Base-by-base conservation (phyloP, 1,140 invertebrate genomes). In the Anoplolepis gracilipes region DNA sequence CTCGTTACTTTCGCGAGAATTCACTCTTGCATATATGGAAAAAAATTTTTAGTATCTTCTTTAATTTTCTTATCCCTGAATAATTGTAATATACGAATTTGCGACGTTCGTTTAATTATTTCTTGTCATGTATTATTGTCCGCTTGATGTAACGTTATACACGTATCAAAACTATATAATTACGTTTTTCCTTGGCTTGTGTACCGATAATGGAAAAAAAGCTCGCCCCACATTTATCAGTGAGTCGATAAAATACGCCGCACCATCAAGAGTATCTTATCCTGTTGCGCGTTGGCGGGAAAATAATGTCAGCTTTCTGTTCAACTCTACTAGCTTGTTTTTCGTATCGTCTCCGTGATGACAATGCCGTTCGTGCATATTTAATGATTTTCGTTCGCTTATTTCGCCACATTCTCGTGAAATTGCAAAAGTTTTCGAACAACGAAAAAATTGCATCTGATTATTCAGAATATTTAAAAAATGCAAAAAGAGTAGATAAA, bases 231-330 rank as follows among this genome's bases (percentile, higher is more conserved):
- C 42, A 33, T 39, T 77, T 77, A 77, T 78, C 62, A 2, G 3
- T 16, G 0, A 13, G 22, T 16, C 46, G 64, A 79, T 79, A 69
- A 79, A 57, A 7, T 49, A 11, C 19, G 16, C 46, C 5, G 16
- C 39, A n/a, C 59, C 46, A 53, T 28, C 30, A 30, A 10, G 13
- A 10, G 8, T 79, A 79, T 79, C 49, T 79, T 67, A 67, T 25
- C 22, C n/a, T 16, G 5, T 36, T 19, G 42, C 77, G 36, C 77
- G 36, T 79, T 57, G 65, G 49, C 46, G 25, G 19, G 11, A 55
- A 65, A 69, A 55, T 28, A 65, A 65, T 77, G 25, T 79, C 36
- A 22, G 36, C 16, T 39, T 65, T 42, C 22, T 22, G 61, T 79
- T 53, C 13, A 19, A 36, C 33, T 49, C 46, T 22, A 19, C 46